A percentile compares a stretch with the other conserved stretches of the same genome.
Evolutionary conservation across 2,888 invertebrate species (phyloP).

Genomic region (Troglohyphantes excavatus): DNA sequence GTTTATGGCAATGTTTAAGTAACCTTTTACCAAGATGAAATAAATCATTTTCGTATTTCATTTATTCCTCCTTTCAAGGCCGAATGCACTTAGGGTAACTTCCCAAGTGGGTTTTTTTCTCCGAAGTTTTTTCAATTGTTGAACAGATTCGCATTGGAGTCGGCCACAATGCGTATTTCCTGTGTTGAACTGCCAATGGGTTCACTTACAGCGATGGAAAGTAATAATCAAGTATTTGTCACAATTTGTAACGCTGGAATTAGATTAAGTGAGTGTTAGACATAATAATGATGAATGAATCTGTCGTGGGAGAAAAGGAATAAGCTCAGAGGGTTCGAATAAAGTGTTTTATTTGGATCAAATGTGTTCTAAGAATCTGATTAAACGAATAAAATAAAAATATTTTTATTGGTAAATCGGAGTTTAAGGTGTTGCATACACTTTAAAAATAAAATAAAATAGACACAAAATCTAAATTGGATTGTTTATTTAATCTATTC

Average conservation of each 20-base stretch:
- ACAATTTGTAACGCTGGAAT: not conserved
- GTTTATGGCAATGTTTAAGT: constrained; percentile 23
- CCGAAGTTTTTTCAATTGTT: not conserved
- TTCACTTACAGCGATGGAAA: not conserved
- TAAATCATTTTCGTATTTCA: constrained; percentile 19
- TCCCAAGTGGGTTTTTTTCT: not conserved
- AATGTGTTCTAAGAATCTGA: no score
- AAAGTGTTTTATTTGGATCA: not conserved
- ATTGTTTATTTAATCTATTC: no score
- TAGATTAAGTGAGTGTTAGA: not conserved
- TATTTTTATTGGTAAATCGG: no score
- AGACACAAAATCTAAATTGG: no score
- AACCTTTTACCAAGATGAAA: not conserved
- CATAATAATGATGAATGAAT: not conserved
- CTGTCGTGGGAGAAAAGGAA: not conserved
- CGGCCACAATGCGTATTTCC: not conserved
- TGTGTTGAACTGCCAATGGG: not conserved
- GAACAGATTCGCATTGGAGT: not conserved
- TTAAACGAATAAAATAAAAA: no score
- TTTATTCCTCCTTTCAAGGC: not conserved
- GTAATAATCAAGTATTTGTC: not conserved
- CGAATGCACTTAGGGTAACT: not conserved
- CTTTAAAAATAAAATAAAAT: no score
- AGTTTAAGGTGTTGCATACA: no score
- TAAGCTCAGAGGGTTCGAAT: not conserved